Evolutionary conservation across 2,888 invertebrate species (phyloP), one percentile per base, ranked within the genome.

Genomic region (Oligia fasciuncula): DNA sequence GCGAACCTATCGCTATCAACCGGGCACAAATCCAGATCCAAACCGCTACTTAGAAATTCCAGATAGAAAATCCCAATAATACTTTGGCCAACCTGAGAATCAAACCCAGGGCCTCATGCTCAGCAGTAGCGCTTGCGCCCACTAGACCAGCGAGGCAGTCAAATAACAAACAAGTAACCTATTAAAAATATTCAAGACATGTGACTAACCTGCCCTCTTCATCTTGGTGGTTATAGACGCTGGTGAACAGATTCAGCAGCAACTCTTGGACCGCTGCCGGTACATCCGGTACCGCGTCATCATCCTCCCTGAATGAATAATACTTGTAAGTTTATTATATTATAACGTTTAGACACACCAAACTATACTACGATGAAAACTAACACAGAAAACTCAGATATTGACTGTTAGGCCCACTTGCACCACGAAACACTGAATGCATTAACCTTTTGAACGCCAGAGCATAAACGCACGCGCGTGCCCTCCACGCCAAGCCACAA

Each of bases 181-280:
- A 49, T 49, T 4, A 14, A 49, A 49, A 49, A 49, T 57, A 60
- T 60, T 57, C 57, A 60, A 60, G n/a, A 1, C 11, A 23, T 60
- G 23, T n/a, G 57, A 13, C 57, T 60, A n/a, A 60, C 57, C 97
- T 95, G 69, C 99, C 99, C 94, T 99, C 99, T 90, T 99, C 99
- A 93, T 99, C 99, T 95, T 99, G 99, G 94, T 99, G 99, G 93
- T 99, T 99, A 94, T 99, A 99, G 6, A 99, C 98, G 0, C 98
- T 98, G 23, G 99, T 99, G 93, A 99, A 99, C 63, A 99, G 97
- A 65, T 98, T 99, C 14, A 99, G 97, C 66, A 99, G 97, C 77
- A 99, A 96, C 91, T 99, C 99, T 93, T 99, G 99, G 0, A 99
- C 98, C 0, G 99, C 98, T 0, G 98, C 98, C 11, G 98, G 97